Evolutionary conservation across 2,888 invertebrate genomes (phyloP).

Genomic region (Cephus sareptanus): DNA sequence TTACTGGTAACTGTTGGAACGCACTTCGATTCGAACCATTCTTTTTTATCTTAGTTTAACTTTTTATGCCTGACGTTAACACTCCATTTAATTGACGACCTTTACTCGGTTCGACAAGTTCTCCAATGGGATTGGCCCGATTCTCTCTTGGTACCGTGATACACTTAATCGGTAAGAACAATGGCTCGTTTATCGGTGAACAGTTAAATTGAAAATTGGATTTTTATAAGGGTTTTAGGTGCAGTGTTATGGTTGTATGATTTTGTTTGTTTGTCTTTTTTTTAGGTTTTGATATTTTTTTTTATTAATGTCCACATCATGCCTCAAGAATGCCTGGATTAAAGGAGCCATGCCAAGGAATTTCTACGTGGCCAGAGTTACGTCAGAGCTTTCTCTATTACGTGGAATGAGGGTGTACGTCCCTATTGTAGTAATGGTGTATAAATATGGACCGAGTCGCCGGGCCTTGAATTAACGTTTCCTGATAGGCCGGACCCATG

Average conservation of each 20-base stretch:
- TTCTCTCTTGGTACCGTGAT: background rate
- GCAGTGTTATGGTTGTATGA: background rate
- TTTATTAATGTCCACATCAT: background rate
- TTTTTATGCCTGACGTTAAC: background rate
- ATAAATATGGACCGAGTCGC: conserved; percentile 10
- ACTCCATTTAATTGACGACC: conserved; percentile 1
- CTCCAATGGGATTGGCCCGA: background rate
- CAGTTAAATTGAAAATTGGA: background rate
- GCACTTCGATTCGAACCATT: background rate
- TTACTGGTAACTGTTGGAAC: background rate
- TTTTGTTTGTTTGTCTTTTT: background rate
- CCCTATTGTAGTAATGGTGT: conserved; percentile 6
- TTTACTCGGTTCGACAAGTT: background rate
- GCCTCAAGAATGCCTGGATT: background rate
- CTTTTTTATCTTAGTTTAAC: background rate
- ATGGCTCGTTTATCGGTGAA: background rate
- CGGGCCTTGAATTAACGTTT: conserved; percentile 1
- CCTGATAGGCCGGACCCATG: conserved; percentile 2
- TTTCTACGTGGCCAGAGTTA: conserved; percentile 14
- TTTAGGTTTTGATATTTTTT: background rate
- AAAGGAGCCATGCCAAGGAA: background rate
- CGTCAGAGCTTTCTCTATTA: conserved; percentile 36
- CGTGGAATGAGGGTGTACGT: conserved; percentile 14
- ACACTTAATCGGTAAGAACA: background rate
- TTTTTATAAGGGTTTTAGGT: background rate